Percentiles rank a stretch among this genome's conserved stretches.
phyloP scores from a whole-genome alignment of 2,888 invertebrate genomes.

The Dyspetes luteomarginatus region DNA sequence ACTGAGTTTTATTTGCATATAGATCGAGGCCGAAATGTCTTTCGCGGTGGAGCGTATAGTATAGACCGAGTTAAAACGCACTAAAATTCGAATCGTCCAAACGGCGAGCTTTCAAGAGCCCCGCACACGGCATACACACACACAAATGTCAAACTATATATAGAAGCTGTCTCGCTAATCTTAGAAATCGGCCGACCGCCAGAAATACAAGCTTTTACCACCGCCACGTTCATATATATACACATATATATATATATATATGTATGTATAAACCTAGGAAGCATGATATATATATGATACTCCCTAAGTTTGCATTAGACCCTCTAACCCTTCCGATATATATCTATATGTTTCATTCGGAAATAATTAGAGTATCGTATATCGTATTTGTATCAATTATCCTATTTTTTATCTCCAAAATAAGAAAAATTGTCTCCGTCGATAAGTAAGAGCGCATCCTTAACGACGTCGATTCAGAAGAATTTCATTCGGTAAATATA shows the following conservation, averaged over 20 bases:
- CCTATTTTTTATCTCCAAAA: not conserved
- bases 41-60: not conserved
- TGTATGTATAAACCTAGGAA: constrained; percentile 60
- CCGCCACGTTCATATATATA: too few relatives aligned
- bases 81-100: constrained; percentile 9
- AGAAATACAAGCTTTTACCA: constrained; percentile 71
- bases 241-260: too few relatives aligned
- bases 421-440: not conserved
- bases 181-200: constrained; percentile 79
- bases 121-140: constrained; percentile 26
- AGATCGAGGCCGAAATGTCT: not conserved
- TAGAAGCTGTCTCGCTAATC: constrained; percentile 76
- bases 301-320: constrained; percentile 59
- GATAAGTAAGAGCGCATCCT: not conserved
- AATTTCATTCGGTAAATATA: too few relatives aligned
- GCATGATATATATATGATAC: constrained; percentile 40
- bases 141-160: constrained; percentile 79
- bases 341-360: not conserved
- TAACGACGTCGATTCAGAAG: too few relatives aligned
- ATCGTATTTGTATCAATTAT: too few relatives aligned
- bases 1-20: not conserved
- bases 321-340: constrained; percentile 55
- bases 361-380: too few relatives aligned
- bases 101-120: constrained; percentile 68
- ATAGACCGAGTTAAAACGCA: not conserved